Evolutionary conservation across 2,113 vertebrate genomes (phyloP), one percentile per base, ranked within the genome.

Genomic region (Garra rufa): DNA sequence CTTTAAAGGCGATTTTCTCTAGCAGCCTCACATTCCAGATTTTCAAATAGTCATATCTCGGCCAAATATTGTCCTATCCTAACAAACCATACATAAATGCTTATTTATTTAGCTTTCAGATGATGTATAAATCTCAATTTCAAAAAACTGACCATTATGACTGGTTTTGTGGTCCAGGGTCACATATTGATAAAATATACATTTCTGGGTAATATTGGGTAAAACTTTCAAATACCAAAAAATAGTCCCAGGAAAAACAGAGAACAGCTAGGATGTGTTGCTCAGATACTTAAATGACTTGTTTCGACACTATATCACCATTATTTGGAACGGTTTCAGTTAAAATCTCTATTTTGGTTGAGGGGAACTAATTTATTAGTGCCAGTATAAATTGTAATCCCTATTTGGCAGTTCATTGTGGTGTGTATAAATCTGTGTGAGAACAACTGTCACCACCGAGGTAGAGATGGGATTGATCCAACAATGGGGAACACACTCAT

Each of bases 331-430:
- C 21, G 21, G 15, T 24, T 59, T 59, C 75, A 24, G 10, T 77
- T 21, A 34, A 55, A 55, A 38, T 11, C 43, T 34, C 1, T 38
- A 24, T 67, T 61, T 61, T 83, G 3, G 34, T 59, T 26, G 17
- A 14, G 28, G 1, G 30, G 17, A 13, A 43, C 21, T 14, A 84
- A 67, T 76, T 52, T 67, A 74, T 50, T 44, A 67, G 34, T 41
- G 43, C 41, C 59, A 28, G 26, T 65, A 55, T 38, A 67, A 76
- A 76, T 15, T 46, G 17, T 83, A 76, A 76, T 83, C 59, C n/a
- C 7, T 4, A 65, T 67, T 50, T 52, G 59, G 57, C 73, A 76
- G 73, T 4, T 38, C 59, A 70, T 41, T n/a, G 67, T 44, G 21
- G 26, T 48, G 44, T 50, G 43, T 30, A 21, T 70, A 70, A 46